Evolutionary conservation across 2,113 vertebrate genomes (phyloP).

Genomic region (Salvator merianae): DNA sequence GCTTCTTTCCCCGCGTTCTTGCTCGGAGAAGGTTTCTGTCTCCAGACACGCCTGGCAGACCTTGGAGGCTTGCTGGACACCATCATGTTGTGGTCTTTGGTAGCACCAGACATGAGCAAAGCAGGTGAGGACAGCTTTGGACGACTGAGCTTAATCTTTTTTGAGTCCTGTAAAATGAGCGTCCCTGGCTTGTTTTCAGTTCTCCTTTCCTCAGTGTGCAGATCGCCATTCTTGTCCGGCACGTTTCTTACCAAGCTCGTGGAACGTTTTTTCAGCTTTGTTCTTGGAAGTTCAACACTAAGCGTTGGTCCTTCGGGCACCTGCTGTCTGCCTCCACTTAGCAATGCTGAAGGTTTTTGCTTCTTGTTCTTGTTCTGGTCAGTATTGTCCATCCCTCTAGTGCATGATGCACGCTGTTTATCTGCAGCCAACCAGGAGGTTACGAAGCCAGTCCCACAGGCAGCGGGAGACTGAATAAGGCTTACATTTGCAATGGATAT

Average conservation of each 20-base stretch:
- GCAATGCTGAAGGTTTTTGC: rapidly evolving
- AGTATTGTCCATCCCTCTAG: rapidly evolving
- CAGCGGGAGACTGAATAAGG: not conserved
- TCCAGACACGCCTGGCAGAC: conserved; percentile 60
- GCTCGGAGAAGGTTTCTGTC: conserved; percentile 45
- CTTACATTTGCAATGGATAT: conserved; percentile 23
- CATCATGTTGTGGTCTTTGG: conserved; percentile 10
- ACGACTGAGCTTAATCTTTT: conserved; percentile 67
- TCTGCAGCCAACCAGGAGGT: not conserved
- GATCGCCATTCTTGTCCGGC: not conserved
- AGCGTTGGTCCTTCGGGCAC: not conserved
- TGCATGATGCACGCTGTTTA: not conserved
- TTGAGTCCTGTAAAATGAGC: conserved; percentile 46
- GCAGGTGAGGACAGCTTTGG: conserved; percentile 25
- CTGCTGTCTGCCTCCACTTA: not conserved
- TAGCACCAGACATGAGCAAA: not conserved
- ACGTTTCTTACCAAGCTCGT: not conserved
- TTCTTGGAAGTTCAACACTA: not conserved
- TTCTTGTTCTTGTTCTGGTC: rapidly evolving
- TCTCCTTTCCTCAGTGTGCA: not conserved
- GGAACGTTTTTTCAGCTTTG: not conserved
- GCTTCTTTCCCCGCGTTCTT: conserved; percentile 51
- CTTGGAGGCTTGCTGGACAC: conserved; percentile 16
- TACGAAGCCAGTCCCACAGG: conserved; percentile 3
- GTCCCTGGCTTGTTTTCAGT: not conserved